Base-by-base conservation (phyloP, 1,140 invertebrate species). In the Eupeodes corollae region DNA sequence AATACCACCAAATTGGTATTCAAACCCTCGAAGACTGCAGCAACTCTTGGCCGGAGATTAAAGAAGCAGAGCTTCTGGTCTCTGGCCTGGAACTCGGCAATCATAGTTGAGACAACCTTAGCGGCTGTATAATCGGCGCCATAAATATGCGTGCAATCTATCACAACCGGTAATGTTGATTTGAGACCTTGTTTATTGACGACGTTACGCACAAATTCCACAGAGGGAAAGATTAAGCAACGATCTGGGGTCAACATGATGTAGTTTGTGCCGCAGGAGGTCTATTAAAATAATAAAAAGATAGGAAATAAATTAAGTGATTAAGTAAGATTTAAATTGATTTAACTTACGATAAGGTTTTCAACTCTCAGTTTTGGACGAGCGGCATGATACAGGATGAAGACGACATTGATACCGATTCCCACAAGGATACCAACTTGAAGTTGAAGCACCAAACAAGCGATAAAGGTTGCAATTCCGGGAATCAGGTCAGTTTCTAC, bases 361-460 rank as follows among this genome's bases (percentile, higher is more conserved):
- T 87, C 83, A 6, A 88, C 78, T 12, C 77, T 75, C 47, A 95
- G 81, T 64, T 89, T 88, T 31, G 91, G 91, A 54, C 89, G 75
- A 0, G 91, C 89, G 30, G 88, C 86, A 58, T 91, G 86, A 64
- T 94, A 93, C 6, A 96, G 71, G 39, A 96, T 83, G 55, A 93
- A 89, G 12, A 91, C 69, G 16, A 96, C 73, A 57, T 91, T 92
- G 26, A 92, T 74, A 33, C 83, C 82, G 49, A 94, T 83, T 19
- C 92, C 92, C 53, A 86, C 79, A 6, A 94, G 73, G 61, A 97
- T 94, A 42, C 92, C 92, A 66, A 89, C 79, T 74, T 96, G 88
- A 43, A 94, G 70, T 40, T 84, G 86, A 51, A 92, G 63, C 3
- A 86, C 75, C 41, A 95, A 70, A 54, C 88, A 92, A 40, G 84